Evolutionary conservation across 2,888 invertebrate species (phyloP).

Genomic region (Hedychridium roseum): DNA sequence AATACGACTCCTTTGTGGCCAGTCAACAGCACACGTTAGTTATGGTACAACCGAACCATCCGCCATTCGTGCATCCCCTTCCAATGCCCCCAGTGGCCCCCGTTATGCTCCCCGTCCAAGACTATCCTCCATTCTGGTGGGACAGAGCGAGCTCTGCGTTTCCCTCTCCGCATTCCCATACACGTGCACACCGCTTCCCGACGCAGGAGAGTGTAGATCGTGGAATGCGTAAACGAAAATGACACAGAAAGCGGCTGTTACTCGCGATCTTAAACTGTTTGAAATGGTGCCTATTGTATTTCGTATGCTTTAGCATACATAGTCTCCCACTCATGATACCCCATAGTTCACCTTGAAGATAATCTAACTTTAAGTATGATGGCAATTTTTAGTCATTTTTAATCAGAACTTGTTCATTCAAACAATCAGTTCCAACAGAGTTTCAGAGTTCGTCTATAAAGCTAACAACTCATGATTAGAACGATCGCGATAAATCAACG

Average conservation of each 20-base stretch:
- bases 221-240: conserved; percentile 50
- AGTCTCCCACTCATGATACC: conserved; percentile 43
- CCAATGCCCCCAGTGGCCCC: conserved; percentile 40
- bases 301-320: conserved; percentile 51
- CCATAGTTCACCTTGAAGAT: conserved; percentile 32
- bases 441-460: neutral
- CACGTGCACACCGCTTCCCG: conserved; percentile 33
- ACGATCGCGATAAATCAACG: neutral
- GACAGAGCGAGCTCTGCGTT: conserved; percentile 38
- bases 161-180: conserved; percentile 22
- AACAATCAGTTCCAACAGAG: neutral
- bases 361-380: conserved; percentile 21
- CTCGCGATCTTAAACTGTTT: conserved; percentile 49
- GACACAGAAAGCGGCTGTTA: conserved; percentile 51
- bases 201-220: conserved; percentile 38
- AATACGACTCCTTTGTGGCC: conserved; percentile 38
- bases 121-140: conserved; percentile 49
- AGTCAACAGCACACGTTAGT: conserved; percentile 40
- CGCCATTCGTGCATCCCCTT: conserved; percentile 42
- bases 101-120: conserved; percentile 43
- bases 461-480: neutral
- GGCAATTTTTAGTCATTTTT: conserved; percentile 23
- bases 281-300: conserved; percentile 56
- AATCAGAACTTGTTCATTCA: neutral
- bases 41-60: conserved; percentile 42